Conservation (phyloP, 2,888 invertebrate genomes). For the Druceiella hillmani region DNA sequence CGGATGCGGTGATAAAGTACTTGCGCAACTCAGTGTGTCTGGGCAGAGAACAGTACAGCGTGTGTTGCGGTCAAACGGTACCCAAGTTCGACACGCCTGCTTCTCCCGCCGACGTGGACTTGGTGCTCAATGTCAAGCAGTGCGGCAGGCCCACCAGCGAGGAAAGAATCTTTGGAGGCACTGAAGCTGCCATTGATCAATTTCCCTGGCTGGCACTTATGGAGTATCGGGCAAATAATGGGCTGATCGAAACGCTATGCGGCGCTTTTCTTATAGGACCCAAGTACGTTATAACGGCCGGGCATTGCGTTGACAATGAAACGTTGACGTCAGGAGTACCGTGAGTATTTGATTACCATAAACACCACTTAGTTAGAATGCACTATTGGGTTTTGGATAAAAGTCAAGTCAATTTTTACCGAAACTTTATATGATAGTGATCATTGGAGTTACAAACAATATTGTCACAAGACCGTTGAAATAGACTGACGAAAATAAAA, state of each 20-base stretch:
- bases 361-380: too few relatives aligned
- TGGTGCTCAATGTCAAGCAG: too few relatives aligned
- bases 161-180: constrained; percentile 33
- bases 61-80: constrained; percentile 31
- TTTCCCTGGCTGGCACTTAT: constrained; percentile 52
- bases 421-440: too few relatives aligned
- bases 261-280: constrained; percentile 49
- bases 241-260: constrained; percentile 34
- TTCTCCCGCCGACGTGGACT: too few relatives aligned
- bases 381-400: too few relatives aligned
- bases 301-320: constrained; percentile 45
- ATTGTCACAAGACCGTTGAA: too few relatives aligned
- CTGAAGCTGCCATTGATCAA: constrained; percentile 40
- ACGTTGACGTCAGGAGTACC: constrained; percentile 34
- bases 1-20: too few relatives aligned
- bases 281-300: constrained; percentile 50
- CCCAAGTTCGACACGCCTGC: constrained; percentile 24
- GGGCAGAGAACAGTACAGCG: constrained; percentile 29
- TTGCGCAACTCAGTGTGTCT: too few relatives aligned
- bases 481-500: too few relatives aligned
- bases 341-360: constrained; percentile 33
- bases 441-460: too few relatives aligned
- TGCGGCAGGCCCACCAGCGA: too few relatives aligned
- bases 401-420: too few relatives aligned
- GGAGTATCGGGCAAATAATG: constrained; percentile 31